These are phyloP conservation scores for Melanotaenia maccullochi DNA, from an alignment of 2,797 vertebrate genomes.

Conservation along the genomic window DNA sequence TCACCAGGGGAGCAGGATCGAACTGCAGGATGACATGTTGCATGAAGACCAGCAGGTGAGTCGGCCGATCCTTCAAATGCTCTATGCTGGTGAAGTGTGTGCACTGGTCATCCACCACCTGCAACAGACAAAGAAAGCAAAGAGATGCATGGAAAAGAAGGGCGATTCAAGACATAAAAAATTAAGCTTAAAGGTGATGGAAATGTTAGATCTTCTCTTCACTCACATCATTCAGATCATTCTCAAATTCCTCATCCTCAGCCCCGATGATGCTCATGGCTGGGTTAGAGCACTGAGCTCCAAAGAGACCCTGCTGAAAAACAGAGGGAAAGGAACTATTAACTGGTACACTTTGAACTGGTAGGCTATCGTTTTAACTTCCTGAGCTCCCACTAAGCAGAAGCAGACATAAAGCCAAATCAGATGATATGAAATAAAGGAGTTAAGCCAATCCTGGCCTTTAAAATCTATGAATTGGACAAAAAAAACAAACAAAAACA, in stretches of 20 bases:
- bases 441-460: slow-evolving; percentile 33
- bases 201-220: neutral
- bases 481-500: slow-evolving; percentile 3
- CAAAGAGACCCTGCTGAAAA: slow-evolving; percentile 64
- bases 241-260: slow-evolving; percentile 95
- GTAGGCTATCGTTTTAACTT: slow-evolving; percentile 33
- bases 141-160: neutral
- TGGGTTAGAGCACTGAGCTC: slow-evolving; percentile 76
- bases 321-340: slow-evolving; percentile 14
- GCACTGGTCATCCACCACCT: slow-evolving; percentile 85
- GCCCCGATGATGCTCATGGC: slow-evolving; percentile 91
- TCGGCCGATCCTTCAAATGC: slow-evolving; percentile 82
- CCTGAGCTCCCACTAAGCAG: slow-evolving; percentile 46
- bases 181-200: neutral
- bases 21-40: slow-evolving; percentile 93
- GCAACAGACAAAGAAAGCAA: slow-evolving; percentile 1
- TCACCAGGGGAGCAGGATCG: slow-evolving; percentile 90
- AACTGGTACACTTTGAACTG: slow-evolving; percentile 45
- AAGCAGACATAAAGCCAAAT: slow-evolving; percentile 51
- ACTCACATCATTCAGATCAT: slow-evolving; percentile 89
- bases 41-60: slow-evolving; percentile 90
- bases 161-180: neutral
- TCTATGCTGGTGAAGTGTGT: slow-evolving; percentile 86
- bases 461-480: slow-evolving; percentile 50
- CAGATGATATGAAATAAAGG: slow-evolving; percentile 33